Evolutionary conservation across 2,113 vertebrate genomes (phyloP), one percentile per base, ranked within the genome.

Genomic region (Himantopus leucocephalus): DNA sequence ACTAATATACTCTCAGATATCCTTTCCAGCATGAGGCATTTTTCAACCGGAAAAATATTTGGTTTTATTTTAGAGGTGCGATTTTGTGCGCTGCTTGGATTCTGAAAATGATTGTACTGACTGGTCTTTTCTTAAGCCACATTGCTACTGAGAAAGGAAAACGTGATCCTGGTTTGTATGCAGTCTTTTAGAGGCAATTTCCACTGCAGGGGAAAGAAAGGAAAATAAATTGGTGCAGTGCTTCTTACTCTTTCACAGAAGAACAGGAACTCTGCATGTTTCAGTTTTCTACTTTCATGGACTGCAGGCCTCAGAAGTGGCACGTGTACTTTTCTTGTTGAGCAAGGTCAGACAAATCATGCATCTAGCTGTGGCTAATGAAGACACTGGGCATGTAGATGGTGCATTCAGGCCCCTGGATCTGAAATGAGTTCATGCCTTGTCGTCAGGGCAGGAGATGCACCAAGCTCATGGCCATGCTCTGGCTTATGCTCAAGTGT

Each of bases 401-500:
- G 32, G 32, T 55, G 32, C 10, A 8, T 16, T 9, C 34, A 15
- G 70, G 29, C 32, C 21, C 35, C 30, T 58, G 55, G 17, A 9
- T n/a, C 26, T 59, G 43, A 48, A 37, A 14, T 1, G 11, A 50
- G 14, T 13, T 72, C 24, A 30, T 32, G 4, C 30, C 26, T 11
- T 27, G 34, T 10, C 39, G 32, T 37, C 48, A 48, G 63, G 53
- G 34, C 34, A n/a, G 50, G 47, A 76, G 74, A 43, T 17, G 35
- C 39, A 17, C 30, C 1, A 0, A 39, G 34, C 19, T 71, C 6
- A 6, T 37, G 59, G 58, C 66, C 0, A 2, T 3, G 7, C 43
- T 43, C 27, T 52, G 60, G 29, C 34, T 80, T 11, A 10, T 18
- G 34, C 29, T 73, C 22, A 66, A 37, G 18, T 5, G 6, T 43